These are phyloP conservation scores for Chymomyza caudatula DNA, from an alignment of 2,888 invertebrate genomes.

Conservation along the genomic window DNA sequence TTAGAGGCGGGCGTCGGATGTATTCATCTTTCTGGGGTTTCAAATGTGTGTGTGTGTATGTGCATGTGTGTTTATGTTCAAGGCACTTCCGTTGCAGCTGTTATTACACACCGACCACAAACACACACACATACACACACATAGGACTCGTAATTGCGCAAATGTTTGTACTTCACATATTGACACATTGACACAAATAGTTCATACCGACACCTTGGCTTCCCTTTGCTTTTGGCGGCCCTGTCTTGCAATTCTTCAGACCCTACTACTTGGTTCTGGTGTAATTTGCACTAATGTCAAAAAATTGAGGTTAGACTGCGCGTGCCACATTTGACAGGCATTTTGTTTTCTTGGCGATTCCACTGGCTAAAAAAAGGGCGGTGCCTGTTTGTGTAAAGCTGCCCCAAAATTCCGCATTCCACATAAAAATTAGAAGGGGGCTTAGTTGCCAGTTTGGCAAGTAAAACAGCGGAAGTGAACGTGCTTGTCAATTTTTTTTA, in stretches of 20 bases:
- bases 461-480: not conserved
- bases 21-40: not conserved
- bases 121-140: conserved; percentile 9
- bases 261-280: not conserved
- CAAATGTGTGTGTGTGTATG: not conserved
- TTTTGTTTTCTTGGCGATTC: conserved; percentile 21
- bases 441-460: not conserved
- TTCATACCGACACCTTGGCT: conserved; percentile 7
- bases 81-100: conserved; percentile 26
- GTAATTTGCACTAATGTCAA: conserved; percentile 1
- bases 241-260: no score
- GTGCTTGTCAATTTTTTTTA: not conserved
- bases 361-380: not conserved
- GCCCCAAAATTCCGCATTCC: not conserved
- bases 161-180: conserved; percentile 61
- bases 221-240: not conserved
- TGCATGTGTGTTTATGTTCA: not conserved
- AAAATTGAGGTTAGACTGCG: conserved; percentile 47
- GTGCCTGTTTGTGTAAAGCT: not conserved
- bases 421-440: not conserved
- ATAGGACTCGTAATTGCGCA: conserved; percentile 63
- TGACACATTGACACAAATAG: conserved; percentile 66
- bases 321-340: conserved; percentile 28
- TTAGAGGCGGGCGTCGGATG: not conserved
- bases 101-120: conserved; percentile 8